Conservation (phyloP, 2,888 invertebrate species). For the Andrena dorsata region DNA sequence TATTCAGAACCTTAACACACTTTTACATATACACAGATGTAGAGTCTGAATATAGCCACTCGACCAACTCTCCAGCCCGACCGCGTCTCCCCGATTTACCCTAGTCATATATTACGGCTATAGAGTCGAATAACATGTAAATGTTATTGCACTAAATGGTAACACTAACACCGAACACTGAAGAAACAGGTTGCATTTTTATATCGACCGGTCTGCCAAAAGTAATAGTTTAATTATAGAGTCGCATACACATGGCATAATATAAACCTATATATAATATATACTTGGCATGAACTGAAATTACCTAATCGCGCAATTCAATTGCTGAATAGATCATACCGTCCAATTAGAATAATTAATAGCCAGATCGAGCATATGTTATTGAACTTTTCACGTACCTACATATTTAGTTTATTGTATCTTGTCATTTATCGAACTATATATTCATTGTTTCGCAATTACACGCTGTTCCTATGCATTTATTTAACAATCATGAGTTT, state of each 20-base stretch:
- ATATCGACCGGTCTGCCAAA: not conserved
- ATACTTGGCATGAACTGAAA: not conserved
- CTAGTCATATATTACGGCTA: not conserved
- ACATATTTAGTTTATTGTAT: too few species aligned
- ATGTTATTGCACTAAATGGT: not conserved
- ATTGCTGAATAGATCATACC: not conserved
- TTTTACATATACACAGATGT: too few species aligned
- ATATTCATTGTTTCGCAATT: too few species aligned
- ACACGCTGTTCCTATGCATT: too few species aligned
- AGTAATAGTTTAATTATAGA: not conserved
- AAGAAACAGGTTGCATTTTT: constrained; percentile 2
- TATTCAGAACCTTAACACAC: too few species aligned
- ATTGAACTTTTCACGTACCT: constrained; percentile 3
- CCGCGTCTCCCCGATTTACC: too few species aligned
- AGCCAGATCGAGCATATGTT: not conserved
- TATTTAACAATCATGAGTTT: too few species aligned
- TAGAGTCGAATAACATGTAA: not conserved
- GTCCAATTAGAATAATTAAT: constrained; percentile 16
- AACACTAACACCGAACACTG: not conserved
- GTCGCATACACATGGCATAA: not conserved
- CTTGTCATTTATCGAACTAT: too few species aligned
- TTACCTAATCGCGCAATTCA: not conserved
- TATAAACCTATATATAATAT: not conserved
- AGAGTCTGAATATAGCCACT: too few species aligned
- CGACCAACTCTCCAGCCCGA: too few species aligned